Conservation (phyloP, 2,113 vertebrate species). For the Crotalus viridis region DNA sequence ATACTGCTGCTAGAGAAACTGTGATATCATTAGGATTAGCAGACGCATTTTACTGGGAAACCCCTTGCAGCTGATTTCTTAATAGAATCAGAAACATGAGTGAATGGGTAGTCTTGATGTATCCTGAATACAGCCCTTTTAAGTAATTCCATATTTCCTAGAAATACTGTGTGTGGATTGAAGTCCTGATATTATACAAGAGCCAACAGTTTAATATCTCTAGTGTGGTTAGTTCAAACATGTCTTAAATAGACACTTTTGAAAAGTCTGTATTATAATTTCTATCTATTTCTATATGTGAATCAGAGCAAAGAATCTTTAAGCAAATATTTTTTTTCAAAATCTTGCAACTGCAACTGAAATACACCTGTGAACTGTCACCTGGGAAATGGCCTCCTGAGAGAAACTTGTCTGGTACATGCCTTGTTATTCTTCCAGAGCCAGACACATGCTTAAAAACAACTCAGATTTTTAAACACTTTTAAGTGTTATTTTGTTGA, state of each 20-base stretch:
- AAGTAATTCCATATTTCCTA: background rate
- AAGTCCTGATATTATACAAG: background rate
- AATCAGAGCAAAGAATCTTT: too few relatives aligned
- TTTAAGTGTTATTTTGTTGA: background rate
- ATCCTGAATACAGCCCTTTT: background rate
- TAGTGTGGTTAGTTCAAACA: background rate
- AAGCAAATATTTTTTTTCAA: background rate
- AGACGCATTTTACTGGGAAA: background rate
- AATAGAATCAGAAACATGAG: background rate
- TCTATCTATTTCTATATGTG: background rate
- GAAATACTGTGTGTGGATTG: background rate
- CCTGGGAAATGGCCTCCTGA: background rate
- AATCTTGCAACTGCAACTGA: background rate
- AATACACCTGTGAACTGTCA: background rate
- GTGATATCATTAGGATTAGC: background rate
- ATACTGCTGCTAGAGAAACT: background rate
- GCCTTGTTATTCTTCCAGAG: background rate
- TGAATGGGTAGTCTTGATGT: background rate
- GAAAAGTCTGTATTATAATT: background rate
- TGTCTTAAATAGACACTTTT: background rate
- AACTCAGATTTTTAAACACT: background rate
- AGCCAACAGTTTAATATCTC: background rate
- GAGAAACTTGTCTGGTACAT: background rate
- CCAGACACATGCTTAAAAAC: background rate
- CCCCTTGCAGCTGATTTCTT: background rate